Evolutionary conservation across 2,888 invertebrate genomes (phyloP), one percentile per base, ranked within the genome.

Genomic region (Callosobruchus maculatus): DNA sequence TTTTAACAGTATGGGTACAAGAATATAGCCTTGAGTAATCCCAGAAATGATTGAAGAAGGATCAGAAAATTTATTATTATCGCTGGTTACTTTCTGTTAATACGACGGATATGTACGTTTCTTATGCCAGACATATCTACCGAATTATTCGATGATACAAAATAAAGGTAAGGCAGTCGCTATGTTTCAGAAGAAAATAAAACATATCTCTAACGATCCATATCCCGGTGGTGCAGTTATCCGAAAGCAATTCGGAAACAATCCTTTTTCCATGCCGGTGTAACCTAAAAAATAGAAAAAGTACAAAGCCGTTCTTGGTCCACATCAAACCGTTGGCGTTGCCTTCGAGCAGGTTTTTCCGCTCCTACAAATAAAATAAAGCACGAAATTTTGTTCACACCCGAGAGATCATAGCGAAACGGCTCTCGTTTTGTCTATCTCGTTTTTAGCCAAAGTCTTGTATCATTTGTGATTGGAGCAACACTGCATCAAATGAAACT

Each of bases 401-500:
- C 49, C 49, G 49, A 49, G 49, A 13, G 49, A 49, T 49, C 49
- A 49, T 49, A 49, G 49, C 49, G 49, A 49, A 49, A 49, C 49
- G 49, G 49, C 49, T 49, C 18, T 18, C 9, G 49, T 49, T 49
- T 49, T 49, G 49, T 49, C 49, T 49, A 49, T 18, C 18, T 49
- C 49, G 3, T 49, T 49, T 49, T 49, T 49, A 49, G 18, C 13
- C 13, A 18, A 49, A 49, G 13, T 49, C 49, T 49, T 49, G 49
- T 49, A 49, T 49, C 18, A 5, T 49, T 49, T 73, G 78, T 81
- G 82, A 82, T 82, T 80, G 81, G 77, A 80, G 79, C 79, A 81
- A 77, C 79, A 82, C 75, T 79, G 78, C 80, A 80, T 76, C 80
- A 81, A 81, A 82, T 81, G 81, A 82, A 81, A 82, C 82, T 81